Evolutionary conservation across 1,140 invertebrate species (phyloP).

Genomic region (Mizuhopecten yessoensis): DNA sequence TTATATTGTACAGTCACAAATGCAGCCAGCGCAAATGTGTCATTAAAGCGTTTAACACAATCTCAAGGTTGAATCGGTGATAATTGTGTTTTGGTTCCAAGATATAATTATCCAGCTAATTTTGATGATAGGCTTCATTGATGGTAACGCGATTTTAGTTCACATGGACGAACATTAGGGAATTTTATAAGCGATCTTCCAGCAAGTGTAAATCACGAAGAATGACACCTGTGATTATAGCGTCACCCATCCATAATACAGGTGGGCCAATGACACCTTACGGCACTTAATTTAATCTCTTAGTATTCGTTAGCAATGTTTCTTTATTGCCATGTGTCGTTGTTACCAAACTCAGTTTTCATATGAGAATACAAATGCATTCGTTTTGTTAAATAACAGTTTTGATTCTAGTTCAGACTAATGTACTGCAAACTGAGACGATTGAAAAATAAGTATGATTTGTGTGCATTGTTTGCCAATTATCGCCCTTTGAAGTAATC

Average conservation of each 20-base stretch:
- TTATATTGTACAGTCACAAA: background rate
- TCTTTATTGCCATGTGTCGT: no score
- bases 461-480: background rate
- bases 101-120: background rate
- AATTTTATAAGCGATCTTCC: background rate
- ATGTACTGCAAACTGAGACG: no score
- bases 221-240: background rate
- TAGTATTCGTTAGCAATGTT: no score
- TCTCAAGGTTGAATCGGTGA: slow-evolving; percentile 33
- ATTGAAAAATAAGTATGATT: background rate
- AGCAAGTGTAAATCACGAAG: background rate
- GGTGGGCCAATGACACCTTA: background rate
- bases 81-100: background rate
- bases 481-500: background rate
- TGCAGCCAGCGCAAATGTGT: background rate
- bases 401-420: no score
- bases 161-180: background rate
- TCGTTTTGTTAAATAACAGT: no score
- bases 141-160: background rate
- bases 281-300: background rate
- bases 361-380: no score
- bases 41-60: background rate
- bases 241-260: background rate
- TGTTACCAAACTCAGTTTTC: no score
- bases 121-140: background rate